Evolutionary conservation across 2,888 invertebrate species (phyloP).

Genomic region (Leptinotarsa juncta): DNA sequence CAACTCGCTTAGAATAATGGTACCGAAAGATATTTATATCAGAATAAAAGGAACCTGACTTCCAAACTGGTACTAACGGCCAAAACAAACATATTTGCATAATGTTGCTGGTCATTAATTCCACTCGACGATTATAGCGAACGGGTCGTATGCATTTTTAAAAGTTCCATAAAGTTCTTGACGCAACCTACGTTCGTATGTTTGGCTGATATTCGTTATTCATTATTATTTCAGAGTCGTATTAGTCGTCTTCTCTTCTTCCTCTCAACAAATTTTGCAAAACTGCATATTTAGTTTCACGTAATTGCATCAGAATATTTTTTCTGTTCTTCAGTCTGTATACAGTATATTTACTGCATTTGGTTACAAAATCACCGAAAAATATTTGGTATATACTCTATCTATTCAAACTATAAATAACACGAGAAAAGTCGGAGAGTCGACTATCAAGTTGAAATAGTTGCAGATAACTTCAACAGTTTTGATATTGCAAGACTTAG

Average conservation of each 20-base stretch:
- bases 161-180: conserved; percentile 13
- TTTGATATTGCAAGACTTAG: too few species aligned
- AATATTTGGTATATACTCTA: too few species aligned
- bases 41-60: conserved; percentile 58
- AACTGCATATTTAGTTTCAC: too few species aligned
- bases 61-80: conserved; percentile 51
- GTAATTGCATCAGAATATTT: too few species aligned
- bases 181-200: conserved; percentile 1
- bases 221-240: neutral
- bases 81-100: conserved; percentile 60
- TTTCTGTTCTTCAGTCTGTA: too few species aligned
- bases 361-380: too few species aligned
- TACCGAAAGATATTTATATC: conserved; percentile 55
- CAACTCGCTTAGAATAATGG: conserved; percentile 39
- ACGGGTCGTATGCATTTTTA: conserved; percentile 8
- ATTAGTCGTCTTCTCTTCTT: too few species aligned
- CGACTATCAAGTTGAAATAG: too few species aligned
- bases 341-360: too few species aligned
- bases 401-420: too few species aligned
- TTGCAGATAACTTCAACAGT: too few species aligned
- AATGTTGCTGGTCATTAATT: conserved; percentile 54
- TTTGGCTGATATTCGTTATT: neutral
- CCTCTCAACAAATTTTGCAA: neutral
- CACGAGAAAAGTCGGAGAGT: too few species aligned
- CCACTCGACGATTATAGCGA: conserved; percentile 21